Percentiles rank a stretch among this genome's conserved stretches.
These are phyloP conservation scores for Teinopalpus imperialis DNA, from an alignment of 2,888 invertebrate genomes.

Conservation along the genomic window DNA sequence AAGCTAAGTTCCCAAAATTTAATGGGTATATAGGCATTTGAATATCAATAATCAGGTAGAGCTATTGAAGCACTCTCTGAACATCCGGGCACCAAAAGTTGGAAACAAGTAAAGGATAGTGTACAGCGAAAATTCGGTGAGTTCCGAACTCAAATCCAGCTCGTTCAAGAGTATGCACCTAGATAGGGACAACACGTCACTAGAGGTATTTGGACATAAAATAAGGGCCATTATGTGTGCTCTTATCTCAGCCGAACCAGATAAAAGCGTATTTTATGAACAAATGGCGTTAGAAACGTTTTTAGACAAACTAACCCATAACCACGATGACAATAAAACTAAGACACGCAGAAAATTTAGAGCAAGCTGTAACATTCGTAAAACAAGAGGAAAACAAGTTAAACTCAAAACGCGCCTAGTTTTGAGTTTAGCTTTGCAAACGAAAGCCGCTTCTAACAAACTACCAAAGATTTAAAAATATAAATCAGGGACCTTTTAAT, in stretches of 20 bases:
- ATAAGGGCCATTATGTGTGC: background rate
- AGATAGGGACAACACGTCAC: background rate
- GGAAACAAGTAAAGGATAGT: background rate
- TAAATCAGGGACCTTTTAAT: too few relatives aligned
- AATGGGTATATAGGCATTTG: too few relatives aligned
- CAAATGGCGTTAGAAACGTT: background rate
- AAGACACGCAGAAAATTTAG: background rate
- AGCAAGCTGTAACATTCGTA: background rate
- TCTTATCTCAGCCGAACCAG: background rate
- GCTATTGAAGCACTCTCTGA: background rate
- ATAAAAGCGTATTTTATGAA: background rate
- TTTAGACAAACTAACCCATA: background rate
- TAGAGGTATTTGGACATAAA: background rate
- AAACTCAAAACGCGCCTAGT: constrained; percentile 1
- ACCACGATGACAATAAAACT: background rate
- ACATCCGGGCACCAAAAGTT: background rate
- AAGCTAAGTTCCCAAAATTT: too few relatives aligned
- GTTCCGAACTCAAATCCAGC: background rate
- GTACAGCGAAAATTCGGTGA: background rate
- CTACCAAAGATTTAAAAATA: background rate
- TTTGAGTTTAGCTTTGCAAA: too few relatives aligned
- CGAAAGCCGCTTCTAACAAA: background rate
- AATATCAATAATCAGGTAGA: background rate
- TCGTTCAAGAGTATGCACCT: background rate
- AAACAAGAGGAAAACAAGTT: constrained; percentile 2